These are phyloP conservation scores for Drosophila teissieri DNA, from an alignment of 1,140 invertebrate genomes.

Conservation along the genomic window DNA sequence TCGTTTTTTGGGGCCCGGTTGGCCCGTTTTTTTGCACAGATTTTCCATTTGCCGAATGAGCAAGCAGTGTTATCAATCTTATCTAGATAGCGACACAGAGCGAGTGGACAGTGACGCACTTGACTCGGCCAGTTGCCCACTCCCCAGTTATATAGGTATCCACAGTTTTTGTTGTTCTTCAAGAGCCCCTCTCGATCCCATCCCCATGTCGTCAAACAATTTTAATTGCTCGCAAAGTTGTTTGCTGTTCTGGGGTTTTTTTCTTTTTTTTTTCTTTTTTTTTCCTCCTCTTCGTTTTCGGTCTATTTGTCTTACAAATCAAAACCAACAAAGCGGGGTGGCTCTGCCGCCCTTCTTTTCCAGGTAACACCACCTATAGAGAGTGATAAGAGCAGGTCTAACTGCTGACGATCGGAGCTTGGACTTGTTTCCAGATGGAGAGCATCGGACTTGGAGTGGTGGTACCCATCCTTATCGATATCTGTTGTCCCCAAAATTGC, in stretches of 20 bases:
- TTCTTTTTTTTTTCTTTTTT: conserved; percentile 20
- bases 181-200: neutral
- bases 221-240: conserved; percentile 80
- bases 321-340: conserved; percentile 49
- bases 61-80: conserved; percentile 60
- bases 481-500: conserved; percentile 51
- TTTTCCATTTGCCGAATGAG: conserved; percentile 55
- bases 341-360: conserved; percentile 21
- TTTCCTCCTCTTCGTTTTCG: conserved; percentile 51
- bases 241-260: conserved; percentile 56
- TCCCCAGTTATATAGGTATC: neutral
- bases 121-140: conserved; percentile 50
- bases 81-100: conserved; percentile 66
- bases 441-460: conserved; percentile 7
- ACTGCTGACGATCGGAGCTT: conserved; percentile 45
- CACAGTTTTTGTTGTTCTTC: too few species aligned
- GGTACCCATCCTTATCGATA: conserved; percentile 17
- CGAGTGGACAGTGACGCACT: conserved; percentile 74
- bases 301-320: conserved; percentile 77
- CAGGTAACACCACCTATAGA: conserved; percentile 18
- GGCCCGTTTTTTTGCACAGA: conserved; percentile 58
- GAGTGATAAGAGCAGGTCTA: conserved; percentile 38
- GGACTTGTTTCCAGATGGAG: conserved; percentile 23
- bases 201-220: conserved; percentile 64
- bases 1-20: conserved; percentile 15